A percentile compares a stretch with the other conserved stretches of the same genome.
Conservation (phyloP, 1,140 invertebrate genomes). For the Ericerus pela region DNA sequence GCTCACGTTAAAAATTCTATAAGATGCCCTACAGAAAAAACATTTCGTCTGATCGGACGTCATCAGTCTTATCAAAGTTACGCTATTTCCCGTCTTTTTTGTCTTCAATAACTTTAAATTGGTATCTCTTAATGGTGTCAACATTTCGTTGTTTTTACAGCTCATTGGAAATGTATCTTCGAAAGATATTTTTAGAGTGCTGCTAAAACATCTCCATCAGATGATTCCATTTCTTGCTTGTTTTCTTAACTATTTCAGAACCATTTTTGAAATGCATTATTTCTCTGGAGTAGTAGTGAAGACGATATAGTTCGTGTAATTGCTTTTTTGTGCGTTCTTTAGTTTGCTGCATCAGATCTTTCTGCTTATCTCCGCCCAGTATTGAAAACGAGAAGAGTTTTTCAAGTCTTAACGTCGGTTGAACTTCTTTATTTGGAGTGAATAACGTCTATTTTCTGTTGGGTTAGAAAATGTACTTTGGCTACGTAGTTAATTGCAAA, state of each 20-base stretch:
- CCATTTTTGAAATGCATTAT: slow-evolving; percentile 63
- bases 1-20: slow-evolving; percentile 47
- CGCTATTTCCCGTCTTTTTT: background rate
- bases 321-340: slow-evolving; percentile 72
- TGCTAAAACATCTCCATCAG: slow-evolving; percentile 78
- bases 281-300: slow-evolving; percentile 54
- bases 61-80: slow-evolving; percentile 52
- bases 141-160: slow-evolving; percentile 31
- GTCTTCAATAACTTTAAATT: background rate
- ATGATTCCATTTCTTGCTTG: slow-evolving; percentile 57
- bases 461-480: slow-evolving; percentile 69
- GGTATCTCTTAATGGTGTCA: background rate
- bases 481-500: slow-evolving; percentile 85
- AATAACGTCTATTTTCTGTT: slow-evolving; percentile 19
- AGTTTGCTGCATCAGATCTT: slow-evolving; percentile 55
- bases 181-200: slow-evolving; percentile 54
- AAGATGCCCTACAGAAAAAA: slow-evolving; percentile 60
- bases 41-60: slow-evolving; percentile 58
- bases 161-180: slow-evolving; percentile 59
- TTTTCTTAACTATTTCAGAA: slow-evolving; percentile 49
- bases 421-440: background rate
- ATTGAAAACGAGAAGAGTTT: slow-evolving; percentile 52
- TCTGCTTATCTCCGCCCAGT: slow-evolving; percentile 49
- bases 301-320: slow-evolving; percentile 76
- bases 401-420: background rate